Percentiles rank a stretch among this genome's conserved stretches.
phyloP scores from a whole-genome alignment of 2,113 vertebrate species.

The Gambusia holbrooki region DNA sequence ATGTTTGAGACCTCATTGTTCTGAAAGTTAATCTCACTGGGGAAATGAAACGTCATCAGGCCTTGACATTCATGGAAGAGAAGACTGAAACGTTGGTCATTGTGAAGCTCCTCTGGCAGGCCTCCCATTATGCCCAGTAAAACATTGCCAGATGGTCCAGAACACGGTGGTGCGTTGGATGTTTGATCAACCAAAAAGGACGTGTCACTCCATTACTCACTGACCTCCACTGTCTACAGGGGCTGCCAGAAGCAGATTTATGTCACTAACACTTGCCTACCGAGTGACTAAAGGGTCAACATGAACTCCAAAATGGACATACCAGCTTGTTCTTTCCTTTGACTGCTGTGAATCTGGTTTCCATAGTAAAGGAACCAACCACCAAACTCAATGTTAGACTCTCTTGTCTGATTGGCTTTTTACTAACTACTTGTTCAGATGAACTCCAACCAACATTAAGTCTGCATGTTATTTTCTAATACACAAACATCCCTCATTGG shows the following conservation, averaged over 20 bases:
- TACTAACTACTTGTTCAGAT: too few relatives aligned
- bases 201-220: neutral
- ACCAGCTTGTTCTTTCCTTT: neutral
- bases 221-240: neutral
- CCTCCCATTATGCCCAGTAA: neutral
- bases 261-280: neutral
- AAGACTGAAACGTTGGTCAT: neutral
- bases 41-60: too few relatives aligned
- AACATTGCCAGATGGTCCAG: neutral
- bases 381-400: too few relatives aligned
- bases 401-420: too few relatives aligned
- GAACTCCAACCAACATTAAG: too few relatives aligned
- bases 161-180: neutral
- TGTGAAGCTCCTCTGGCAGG: neutral
- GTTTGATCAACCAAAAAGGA: neutral
- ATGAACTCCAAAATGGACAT: neutral
- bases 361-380: too few relatives aligned
- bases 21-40: too few relatives aligned
- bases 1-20: too few relatives aligned
- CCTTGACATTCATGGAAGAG: too few relatives aligned
- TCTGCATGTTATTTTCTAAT: too few relatives aligned
- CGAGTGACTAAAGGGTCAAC: neutral
- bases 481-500: too few relatives aligned
- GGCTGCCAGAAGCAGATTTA: neutral
- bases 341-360: neutral